A percentile compares a stretch with the other conserved stretches of the same genome.
Evolutionary conservation across 2,888 invertebrate species (phyloP).

Genomic region (Rapana venosa): DNA sequence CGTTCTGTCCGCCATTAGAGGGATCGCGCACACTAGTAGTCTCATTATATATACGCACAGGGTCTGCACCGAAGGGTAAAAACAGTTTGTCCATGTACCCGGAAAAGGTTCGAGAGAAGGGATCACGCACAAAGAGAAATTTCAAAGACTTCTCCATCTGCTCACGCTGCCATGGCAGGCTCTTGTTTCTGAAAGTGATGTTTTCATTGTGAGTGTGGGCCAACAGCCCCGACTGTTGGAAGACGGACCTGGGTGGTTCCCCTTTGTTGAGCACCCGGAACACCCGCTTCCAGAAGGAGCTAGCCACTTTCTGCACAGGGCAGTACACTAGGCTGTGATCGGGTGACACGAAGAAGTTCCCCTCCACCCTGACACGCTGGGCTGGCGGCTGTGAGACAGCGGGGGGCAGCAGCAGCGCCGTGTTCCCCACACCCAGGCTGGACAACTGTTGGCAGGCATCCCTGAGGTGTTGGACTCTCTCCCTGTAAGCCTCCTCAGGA

Average conservation of each 20-base stretch:
- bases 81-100: constrained; percentile 33
- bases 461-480: neutral
- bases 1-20: neutral
- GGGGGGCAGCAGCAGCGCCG: neutral
- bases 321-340: constrained; percentile 26
- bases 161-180: neutral
- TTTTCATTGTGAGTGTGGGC: neutral
- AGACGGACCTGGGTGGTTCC: constrained; percentile 11
- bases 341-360: neutral
- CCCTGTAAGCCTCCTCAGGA: neutral
- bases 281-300: constrained; percentile 25
- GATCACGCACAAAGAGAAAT: constrained; percentile 32
- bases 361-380: neutral
- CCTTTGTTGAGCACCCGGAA: constrained; percentile 14
- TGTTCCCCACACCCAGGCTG: too few relatives aligned
- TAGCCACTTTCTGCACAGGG: constrained; percentile 30
- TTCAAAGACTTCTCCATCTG: neutral
- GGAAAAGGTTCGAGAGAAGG: constrained; percentile 14
- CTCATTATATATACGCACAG: neutral
- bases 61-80: neutral
- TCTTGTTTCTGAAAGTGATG: constrained; percentile 27
- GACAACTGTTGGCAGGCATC: neutral
- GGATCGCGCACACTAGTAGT: neutral
- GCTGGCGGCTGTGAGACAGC: neutral
- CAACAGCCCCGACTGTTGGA: constrained; percentile 3